Base-by-base conservation (phyloP, 2,797 vertebrate species). In the Diglossa cyanea region DNA sequence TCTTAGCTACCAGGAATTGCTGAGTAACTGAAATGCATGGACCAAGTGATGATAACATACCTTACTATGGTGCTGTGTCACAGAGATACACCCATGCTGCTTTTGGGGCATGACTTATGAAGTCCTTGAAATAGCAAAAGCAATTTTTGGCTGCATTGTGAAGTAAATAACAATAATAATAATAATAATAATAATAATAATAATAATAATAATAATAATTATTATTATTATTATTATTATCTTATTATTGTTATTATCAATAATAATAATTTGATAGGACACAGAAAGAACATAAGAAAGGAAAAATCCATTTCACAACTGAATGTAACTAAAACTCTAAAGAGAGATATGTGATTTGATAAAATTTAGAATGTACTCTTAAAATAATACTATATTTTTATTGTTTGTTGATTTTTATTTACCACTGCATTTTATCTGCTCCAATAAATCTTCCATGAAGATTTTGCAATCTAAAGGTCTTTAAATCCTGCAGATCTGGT, bases 401-500 rank as follows among this genome's bases (percentile, higher is more conserved):
- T 28, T 78, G 2, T 57, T 65, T 72, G 37, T 54, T 61, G 7
- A 28, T 37, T 78, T 92, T 90, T 68, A 50, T 21, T 81, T 72
- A 30, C 8, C 2, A 37, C 0, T 61, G 11, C 0, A 1, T 8
- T 5, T 80, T 33, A 62, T 57, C 9, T 66, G 3, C 31, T 81
- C 8, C 17, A 39, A 62, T 39, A 82, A 79, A 62, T 13, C 3
- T 82, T 84, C 17, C 33, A 35, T 25, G 4, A 58, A 35, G 2
- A 26, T 4, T 60, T 53, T 40, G 4, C 17, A 40, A 17, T 20
- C 6, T 66, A 37, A 62, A 58, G 1, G 5, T 70, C 10, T 76
- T 8, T 31, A 87, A 48, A 0, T 23, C 13, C 20, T 79, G 5
- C 4, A 74, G 26, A 55, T 81, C 51, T 58, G 31, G 11, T 20